Percentiles rank a stretch among this genome's conserved stretches.
Evolutionary conservation across 2,888 invertebrate species (phyloP).

Genomic region (Dastarcus helophoroides): DNA sequence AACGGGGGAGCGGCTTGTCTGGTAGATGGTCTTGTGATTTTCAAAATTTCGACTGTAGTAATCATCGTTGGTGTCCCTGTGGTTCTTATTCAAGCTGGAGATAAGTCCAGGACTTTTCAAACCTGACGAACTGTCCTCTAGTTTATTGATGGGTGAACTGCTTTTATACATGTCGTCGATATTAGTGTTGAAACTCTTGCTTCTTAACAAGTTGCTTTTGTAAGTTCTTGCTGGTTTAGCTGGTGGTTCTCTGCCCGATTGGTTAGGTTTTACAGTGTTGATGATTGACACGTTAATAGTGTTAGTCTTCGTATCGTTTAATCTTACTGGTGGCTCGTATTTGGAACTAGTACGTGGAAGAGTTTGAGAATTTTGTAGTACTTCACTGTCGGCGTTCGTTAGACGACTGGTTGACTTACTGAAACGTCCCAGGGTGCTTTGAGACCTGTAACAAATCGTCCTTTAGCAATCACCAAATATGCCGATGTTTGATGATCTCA

Average conservation of each 20-base stretch:
- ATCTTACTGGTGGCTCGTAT: constrained; percentile 29
- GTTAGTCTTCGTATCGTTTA: constrained; percentile 46
- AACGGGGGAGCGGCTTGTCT: constrained; percentile 40
- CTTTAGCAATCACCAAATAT: no score
- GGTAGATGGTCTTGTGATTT: constrained; percentile 57
- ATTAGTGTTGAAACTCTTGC: constrained; percentile 48
- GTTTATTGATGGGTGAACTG: constrained; percentile 61
- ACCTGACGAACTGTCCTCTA: constrained; percentile 59
- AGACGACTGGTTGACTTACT: constrained; percentile 72
- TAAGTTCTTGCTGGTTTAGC: constrained; percentile 71
- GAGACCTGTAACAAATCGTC: constrained; percentile 52
- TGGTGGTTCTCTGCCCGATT: constrained; percentile 43
- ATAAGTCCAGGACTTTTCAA: constrained; percentile 79
- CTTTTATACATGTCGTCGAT: constrained; percentile 54
- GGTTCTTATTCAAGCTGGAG: constrained; percentile 74
- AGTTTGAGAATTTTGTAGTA: constrained; percentile 55
- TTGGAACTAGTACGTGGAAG: constrained; percentile 49
- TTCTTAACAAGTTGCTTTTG: constrained; percentile 60
- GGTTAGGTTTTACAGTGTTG: constrained; percentile 37
- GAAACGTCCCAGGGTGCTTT: constrained; percentile 67
- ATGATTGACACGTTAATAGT: constrained; percentile 57
- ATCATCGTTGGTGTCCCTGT: constrained; percentile 61
- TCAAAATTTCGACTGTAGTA: constrained; percentile 51
- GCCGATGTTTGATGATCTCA: no score
- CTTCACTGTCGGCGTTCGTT: constrained; percentile 41